Conservation (phyloP, 2,888 invertebrate genomes). For the Amiota communis region DNA sequence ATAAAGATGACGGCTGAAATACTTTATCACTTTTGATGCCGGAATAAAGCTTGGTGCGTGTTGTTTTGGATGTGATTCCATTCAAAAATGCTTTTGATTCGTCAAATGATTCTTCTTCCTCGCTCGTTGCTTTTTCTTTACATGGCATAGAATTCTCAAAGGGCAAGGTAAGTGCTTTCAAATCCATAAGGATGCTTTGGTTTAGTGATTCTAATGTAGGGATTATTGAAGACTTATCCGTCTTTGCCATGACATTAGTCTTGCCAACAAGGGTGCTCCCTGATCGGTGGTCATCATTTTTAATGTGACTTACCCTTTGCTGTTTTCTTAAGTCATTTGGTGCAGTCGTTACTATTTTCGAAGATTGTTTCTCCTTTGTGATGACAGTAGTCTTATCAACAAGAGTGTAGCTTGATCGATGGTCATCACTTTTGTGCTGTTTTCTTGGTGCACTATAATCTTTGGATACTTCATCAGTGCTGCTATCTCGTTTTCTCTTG, state of each 20-base stretch:
- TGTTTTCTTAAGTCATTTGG: too few species aligned
- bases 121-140: conserved; percentile 74
- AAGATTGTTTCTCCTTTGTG: neutral
- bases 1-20: conserved; percentile 81
- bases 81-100: conserved; percentile 82
- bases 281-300: too few species aligned
- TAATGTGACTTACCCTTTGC: too few species aligned
- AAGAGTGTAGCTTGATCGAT: conserved; percentile 37
- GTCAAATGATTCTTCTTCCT: conserved; percentile 59
- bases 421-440: conserved; percentile 31
- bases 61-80: conserved; percentile 86
- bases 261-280: too few species aligned
- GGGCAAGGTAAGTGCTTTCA: conserved; percentile 81
- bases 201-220: conserved; percentile 77
- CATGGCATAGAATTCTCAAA: conserved; percentile 84
- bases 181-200: conserved; percentile 77
- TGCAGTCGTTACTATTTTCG: too few species aligned
- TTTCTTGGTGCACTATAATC: conserved; percentile 42
- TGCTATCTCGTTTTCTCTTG: neutral
- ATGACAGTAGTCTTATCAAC: conserved; percentile 41
- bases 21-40: conserved; percentile 80
- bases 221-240: neutral
- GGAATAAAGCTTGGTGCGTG: conserved; percentile 91
- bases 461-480: neutral
- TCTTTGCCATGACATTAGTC: too few species aligned